Conservation (phyloP, 2,113 vertebrate species). For the Crypturellus undulatus region DNA sequence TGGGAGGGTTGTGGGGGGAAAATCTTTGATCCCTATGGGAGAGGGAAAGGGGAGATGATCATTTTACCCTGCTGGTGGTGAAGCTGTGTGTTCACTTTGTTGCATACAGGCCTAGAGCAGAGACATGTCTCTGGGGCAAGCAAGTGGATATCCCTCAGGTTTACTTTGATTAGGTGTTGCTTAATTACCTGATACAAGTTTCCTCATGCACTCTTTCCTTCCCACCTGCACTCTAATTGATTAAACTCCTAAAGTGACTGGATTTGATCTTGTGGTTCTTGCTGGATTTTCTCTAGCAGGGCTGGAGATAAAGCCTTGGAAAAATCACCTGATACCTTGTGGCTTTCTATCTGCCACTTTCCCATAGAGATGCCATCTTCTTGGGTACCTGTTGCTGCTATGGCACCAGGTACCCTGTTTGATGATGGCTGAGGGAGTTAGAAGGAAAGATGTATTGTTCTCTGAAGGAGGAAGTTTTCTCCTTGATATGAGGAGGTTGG, state of each 20-base stretch:
- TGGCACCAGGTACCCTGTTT: not conserved
- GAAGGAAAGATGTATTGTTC: not conserved
- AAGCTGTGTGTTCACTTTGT: not conserved
- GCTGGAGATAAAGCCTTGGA: not conserved
- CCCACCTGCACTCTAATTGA: slow-evolving; percentile 1
- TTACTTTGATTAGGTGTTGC: not conserved
- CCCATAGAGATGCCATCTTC: not conserved
- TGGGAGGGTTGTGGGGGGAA: not conserved
- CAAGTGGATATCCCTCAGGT: not conserved
- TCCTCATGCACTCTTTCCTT: not conserved
- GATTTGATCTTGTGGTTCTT: slow-evolving; percentile 1
- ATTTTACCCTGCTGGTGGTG: not conserved
- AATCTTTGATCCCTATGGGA: not conserved
- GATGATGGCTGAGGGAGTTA: not conserved
- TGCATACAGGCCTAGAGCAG: not conserved
- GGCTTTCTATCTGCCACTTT: not conserved
- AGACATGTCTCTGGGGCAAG: not conserved
- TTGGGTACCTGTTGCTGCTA: not conserved
- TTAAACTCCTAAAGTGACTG: not conserved
- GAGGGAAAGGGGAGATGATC: not conserved
- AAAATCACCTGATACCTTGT: not conserved
- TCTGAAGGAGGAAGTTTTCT: not conserved
- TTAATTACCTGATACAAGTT: not conserved
- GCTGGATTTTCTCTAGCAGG: not conserved
- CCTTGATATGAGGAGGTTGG: not conserved